A percentile compares a stretch with the other conserved stretches of the same genome.
phyloP scores from a whole-genome alignment of 2,888 invertebrate genomes.

The Pristionchus entomophagus region DNA sequence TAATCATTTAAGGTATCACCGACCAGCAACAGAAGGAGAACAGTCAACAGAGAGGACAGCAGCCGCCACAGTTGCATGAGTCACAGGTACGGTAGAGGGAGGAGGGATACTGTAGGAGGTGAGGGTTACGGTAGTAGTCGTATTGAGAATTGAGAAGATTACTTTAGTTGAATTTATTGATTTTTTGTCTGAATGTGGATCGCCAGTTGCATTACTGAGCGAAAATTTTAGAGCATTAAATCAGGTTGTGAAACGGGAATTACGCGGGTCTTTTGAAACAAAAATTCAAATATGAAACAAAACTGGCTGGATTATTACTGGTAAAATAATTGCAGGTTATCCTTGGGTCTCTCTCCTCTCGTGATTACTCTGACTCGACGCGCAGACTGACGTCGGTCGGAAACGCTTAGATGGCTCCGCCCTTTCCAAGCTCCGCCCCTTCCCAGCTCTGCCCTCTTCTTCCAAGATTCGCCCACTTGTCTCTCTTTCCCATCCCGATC shows the following conservation, averaged over 20 bases:
- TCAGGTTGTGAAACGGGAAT: neutral
- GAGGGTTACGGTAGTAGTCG: neutral
- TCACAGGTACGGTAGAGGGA: conserved; percentile 10
- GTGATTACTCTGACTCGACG: conserved; percentile 46
- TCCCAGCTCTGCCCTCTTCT: neutral
- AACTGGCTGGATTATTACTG: neutral
- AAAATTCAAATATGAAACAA: neutral
- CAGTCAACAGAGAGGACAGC: neutral
- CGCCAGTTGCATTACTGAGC: neutral
- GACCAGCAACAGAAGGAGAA: neutral
- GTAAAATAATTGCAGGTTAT: conserved; percentile 14
- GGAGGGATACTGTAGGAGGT: neutral
- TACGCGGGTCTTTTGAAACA: neutral
- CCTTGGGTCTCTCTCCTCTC: conserved; percentile 45
- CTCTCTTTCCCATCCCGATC: neutral
- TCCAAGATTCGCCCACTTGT: neutral
- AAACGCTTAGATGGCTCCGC: conserved; percentile 17
- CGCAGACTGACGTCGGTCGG: conserved; percentile 30
- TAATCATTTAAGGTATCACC: neutral
- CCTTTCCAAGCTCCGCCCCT: conserved; percentile 16
- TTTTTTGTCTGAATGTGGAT: neutral
- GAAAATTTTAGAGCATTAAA: neutral
- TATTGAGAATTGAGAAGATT: neutral
- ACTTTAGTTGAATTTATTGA: neutral
- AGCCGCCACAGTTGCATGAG: conserved; percentile 25